phyloP scores from a whole-genome alignment of 2,797 vertebrate genomes.

The Sylvilagus floridanus region DNA sequence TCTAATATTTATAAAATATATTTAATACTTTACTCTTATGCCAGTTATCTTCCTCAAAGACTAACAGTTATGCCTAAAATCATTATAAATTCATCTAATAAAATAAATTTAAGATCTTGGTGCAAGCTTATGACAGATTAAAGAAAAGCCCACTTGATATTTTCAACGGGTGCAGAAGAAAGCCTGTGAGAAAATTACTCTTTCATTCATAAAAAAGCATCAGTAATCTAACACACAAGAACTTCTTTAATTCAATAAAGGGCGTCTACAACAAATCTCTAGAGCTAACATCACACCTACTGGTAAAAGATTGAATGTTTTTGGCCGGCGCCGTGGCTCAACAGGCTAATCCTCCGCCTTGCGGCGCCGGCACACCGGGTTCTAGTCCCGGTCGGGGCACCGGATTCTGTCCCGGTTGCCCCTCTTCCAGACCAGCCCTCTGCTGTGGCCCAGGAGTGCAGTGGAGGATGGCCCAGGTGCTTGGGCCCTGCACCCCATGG shows the following conservation, averaged over 20 bases:
- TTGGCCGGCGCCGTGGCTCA: too few species aligned
- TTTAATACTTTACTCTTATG: constrained; percentile 33
- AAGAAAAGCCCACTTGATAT: not conserved
- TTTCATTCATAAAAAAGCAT: not conserved
- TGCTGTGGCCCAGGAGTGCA: too few species aligned
- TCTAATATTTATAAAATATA: not conserved
- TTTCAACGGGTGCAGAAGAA: not conserved
- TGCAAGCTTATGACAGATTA: not conserved
- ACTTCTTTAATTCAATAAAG: not conserved
- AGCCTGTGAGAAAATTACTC: not conserved
- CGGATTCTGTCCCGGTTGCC: too few species aligned
- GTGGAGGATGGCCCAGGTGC: too few species aligned
- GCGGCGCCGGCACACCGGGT: too few species aligned
- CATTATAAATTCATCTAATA: constrained; percentile 31
- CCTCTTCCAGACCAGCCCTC: too few species aligned
- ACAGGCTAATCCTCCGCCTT: too few species aligned
- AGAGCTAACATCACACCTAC: not conserved
- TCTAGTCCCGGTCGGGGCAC: too few species aligned
- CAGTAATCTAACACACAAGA: not conserved
- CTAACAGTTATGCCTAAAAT: constrained; percentile 40
- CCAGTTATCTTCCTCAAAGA: constrained; percentile 30
- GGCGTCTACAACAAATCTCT: not conserved
- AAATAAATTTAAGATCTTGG: not conserved
- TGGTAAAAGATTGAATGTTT: not conserved
- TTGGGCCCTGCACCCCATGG: too few species aligned